Conservation (phyloP, 1,140 invertebrate species). For the Sarcophaga bullata region DNA sequence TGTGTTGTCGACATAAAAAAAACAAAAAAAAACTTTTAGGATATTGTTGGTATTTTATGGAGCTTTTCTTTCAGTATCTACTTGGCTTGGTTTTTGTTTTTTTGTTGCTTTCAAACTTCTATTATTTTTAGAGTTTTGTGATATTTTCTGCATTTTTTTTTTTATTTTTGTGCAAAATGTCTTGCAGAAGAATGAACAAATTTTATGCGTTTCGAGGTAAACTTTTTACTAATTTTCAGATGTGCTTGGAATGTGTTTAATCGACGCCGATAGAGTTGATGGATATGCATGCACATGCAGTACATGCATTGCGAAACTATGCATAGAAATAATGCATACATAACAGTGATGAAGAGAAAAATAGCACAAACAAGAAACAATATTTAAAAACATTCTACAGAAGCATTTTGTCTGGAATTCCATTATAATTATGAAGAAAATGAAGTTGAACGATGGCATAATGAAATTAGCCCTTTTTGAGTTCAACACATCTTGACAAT, state of each 20-base stretch:
- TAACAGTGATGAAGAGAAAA: no score
- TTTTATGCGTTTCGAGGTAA: slow-evolving; percentile 40
- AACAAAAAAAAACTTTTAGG: background rate
- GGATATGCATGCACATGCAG: background rate
- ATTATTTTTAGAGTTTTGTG: no score
- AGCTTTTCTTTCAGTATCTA: background rate
- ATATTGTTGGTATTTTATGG: background rate
- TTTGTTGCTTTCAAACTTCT: background rate
- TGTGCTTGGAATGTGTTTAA: slow-evolving; percentile 23
- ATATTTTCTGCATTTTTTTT: background rate
- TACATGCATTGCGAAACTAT: no score
- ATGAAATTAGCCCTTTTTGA: no score
- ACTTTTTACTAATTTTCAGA: slow-evolving; percentile 38
- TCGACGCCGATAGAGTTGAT: background rate
- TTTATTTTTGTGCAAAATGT: background rate
- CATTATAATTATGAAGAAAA: no score
- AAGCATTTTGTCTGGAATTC: no score
- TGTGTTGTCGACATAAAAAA: no score
- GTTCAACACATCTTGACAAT: no score
- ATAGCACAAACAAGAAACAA: no score
- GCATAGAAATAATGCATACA: background rate
- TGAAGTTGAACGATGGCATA: no score
- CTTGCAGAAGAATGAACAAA: slow-evolving; percentile 28
- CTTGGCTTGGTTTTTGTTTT: background rate
- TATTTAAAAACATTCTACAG: no score